Evolutionary conservation across 2,113 vertebrate genomes (phyloP), one percentile per base, ranked within the genome.

Genomic region (Camelus bactrianus): DNA sequence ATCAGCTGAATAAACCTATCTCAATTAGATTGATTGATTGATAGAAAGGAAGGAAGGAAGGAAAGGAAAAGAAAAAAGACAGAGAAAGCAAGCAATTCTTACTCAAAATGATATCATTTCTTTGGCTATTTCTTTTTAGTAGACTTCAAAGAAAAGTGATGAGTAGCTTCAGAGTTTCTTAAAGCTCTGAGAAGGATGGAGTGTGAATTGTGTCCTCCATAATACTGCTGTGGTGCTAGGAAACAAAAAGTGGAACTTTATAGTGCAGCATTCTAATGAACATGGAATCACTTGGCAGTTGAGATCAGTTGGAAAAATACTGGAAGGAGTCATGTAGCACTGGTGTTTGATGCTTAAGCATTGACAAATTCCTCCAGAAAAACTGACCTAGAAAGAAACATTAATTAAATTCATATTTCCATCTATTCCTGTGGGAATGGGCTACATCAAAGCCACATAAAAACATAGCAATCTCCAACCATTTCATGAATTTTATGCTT

Each of bases 401-500:
- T 72, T 72, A 70, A 84, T 89, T 84, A 90, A 70, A 89, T 89
- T 89, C 69, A 85, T 91, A 58, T 91, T 88, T 95, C 70, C 22
- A 32, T 91, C 35, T 73, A 62, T 82, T 69, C 35, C 50, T 79
- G 4, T 89, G 28, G 28, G 54, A 93, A 76, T 85, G 83, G 79
- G 32, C 38, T n/a, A 94, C 14, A 93, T 67, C 82, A 96, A 93
- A 95, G 72, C 6, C 35, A 69, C 60, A 91, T 38, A 32, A 80
- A 95, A 97, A 94, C 62, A 65, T 48, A 91, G 56, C 48, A 93
- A 89, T 65, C 32, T 96, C 62, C n/a, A 97, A 72, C 80, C 85
- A 77, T 52, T 62, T 50, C 82, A 93, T 20, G 26, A 76, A 65
- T 72, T 24, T 84, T 12, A 73, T 94, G 28, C 46, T 82, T 93